phyloP scores from a whole-genome alignment of 1,140 invertebrate genomes.

The Hylaeus volcanicus region DNA sequence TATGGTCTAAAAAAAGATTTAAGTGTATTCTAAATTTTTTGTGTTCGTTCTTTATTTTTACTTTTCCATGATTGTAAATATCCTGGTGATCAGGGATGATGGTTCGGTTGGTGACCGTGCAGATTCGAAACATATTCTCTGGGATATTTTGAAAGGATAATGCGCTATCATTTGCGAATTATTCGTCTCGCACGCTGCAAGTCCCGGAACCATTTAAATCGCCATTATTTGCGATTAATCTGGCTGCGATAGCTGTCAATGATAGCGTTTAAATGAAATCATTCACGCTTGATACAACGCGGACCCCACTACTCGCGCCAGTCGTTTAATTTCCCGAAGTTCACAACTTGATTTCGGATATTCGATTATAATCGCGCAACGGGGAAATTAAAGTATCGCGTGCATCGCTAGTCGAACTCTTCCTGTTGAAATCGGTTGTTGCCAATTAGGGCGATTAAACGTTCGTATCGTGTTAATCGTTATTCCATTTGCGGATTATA shows the following conservation, averaged over 20 bases:
- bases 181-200: not conserved
- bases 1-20: too few relatives aligned
- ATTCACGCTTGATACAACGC: not conserved
- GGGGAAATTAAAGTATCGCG: not conserved
- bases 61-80: too few relatives aligned
- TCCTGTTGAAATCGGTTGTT: not conserved
- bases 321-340: not conserved
- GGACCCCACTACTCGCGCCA: too few relatives aligned
- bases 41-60: not conserved
- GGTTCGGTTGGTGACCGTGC: too few relatives aligned
- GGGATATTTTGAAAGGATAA: too few relatives aligned
- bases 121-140: too few relatives aligned
- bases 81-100: too few relatives aligned
- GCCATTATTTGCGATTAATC: slow-evolving; percentile 6
- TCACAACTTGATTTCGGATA: not conserved
- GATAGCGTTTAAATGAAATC: not conserved
- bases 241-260: not conserved
- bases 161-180: not conserved
- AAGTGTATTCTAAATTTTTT: not conserved
- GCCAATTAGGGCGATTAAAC: not conserved
- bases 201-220: not conserved
- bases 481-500: slow-evolving; percentile 56
- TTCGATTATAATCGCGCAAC: not conserved
- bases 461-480: not conserved
- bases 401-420: not conserved